Conservation (phyloP, 2,888 invertebrate species). For the Lasioglossum lativentre region DNA sequence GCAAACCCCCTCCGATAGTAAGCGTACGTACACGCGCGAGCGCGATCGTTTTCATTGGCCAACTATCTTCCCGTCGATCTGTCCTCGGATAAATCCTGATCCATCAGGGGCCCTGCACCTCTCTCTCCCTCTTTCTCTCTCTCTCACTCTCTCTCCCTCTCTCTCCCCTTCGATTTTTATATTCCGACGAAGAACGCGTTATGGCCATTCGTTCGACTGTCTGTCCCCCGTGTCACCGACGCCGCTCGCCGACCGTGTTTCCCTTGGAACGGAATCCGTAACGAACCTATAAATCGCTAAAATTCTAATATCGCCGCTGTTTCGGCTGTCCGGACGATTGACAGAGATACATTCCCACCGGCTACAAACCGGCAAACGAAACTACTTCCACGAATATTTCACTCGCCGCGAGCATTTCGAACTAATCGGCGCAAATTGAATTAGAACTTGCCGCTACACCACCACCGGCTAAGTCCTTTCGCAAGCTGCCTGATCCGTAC, state of each 20-base stretch:
- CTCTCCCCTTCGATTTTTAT: slow-evolving; percentile 22
- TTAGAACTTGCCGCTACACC: background rate
- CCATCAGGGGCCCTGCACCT: slow-evolving; percentile 25
- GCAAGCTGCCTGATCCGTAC: background rate
- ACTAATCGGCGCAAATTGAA: background rate
- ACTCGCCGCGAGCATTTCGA: background rate
- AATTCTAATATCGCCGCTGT: slow-evolving; percentile 9
- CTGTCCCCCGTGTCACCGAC: background rate
- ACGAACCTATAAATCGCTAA: slow-evolving; percentile 17
- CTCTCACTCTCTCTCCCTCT: background rate
- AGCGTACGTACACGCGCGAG: slow-evolving; percentile 16
- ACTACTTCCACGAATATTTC: slow-evolving; percentile 7
- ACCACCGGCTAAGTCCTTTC: background rate
- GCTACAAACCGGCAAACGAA: background rate
- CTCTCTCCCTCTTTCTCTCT: background rate
- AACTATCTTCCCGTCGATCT: slow-evolving; percentile 47
- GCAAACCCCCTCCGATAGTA: slow-evolving; percentile 41
- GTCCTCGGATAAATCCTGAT: slow-evolving; percentile 48
- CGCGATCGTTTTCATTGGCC: slow-evolving; percentile 45
- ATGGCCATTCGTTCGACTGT: slow-evolving; percentile 11
- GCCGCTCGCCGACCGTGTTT: background rate
- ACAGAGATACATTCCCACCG: slow-evolving; percentile 12
- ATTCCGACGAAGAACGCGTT: slow-evolving; percentile 7
- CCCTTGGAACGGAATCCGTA: slow-evolving; percentile 3
- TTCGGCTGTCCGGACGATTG: slow-evolving; percentile 8